Percentiles rank a stretch among this genome's conserved stretches.
Conservation (phyloP, 2,888 invertebrate genomes). For the Sminthurides aquaticus region DNA sequence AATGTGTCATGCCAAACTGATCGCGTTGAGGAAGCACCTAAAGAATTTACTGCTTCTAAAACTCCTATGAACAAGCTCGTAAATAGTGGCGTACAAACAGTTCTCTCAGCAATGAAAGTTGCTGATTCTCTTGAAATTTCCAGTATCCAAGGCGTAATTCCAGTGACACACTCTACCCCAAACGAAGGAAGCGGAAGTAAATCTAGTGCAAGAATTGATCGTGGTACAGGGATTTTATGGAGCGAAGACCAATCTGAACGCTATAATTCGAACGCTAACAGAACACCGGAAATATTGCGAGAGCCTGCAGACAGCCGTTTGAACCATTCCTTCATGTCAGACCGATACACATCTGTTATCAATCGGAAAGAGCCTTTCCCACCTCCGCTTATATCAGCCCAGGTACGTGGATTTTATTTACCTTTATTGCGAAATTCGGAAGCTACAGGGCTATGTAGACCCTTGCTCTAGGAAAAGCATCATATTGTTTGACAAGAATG, state of each 20-base stretch:
- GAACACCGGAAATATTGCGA: conserved; percentile 17
- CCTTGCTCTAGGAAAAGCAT: too few species aligned
- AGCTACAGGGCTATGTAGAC: too few species aligned
- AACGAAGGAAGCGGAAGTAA: conserved; percentile 12
- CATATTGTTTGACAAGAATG: too few species aligned
- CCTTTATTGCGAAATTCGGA: too few species aligned
- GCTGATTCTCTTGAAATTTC: conserved; percentile 16
- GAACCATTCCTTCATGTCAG: conserved; percentile 12
- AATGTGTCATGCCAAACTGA: conserved; percentile 8
- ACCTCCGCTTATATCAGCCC: too few species aligned
- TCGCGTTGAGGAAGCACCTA: background rate
- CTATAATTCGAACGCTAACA: background rate
- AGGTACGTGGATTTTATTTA: too few species aligned
- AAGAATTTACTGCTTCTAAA: conserved; percentile 4
- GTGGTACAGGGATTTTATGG: background rate
- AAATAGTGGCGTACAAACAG: conserved; percentile 11
- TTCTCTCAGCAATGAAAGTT: background rate
- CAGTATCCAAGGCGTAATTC: conserved; percentile 16
- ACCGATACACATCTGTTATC: conserved; percentile 1
- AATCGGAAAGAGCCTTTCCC: too few species aligned
- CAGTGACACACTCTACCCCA: conserved; percentile 28
- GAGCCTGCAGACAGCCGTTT: conserved; percentile 10
- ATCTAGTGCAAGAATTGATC: background rate
- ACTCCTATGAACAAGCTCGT: background rate
- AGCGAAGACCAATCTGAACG: background rate